Conservation (phyloP, 1,140 invertebrate species). For the Trinorchestia longiramus region DNA sequence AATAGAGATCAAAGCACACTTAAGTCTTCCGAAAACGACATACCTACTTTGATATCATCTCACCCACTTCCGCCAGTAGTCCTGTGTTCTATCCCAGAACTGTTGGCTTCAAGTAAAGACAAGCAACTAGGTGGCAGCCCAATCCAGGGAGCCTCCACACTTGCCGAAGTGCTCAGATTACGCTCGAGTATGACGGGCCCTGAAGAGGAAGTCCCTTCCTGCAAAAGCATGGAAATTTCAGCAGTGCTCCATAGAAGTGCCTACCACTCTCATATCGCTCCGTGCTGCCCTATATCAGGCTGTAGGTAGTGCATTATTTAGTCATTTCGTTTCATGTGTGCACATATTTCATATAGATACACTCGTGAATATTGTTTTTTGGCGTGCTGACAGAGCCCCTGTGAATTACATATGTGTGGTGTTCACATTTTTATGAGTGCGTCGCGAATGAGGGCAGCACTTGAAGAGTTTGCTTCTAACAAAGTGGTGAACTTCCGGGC, state of each 20-base stretch:
- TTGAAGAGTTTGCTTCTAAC: background rate
- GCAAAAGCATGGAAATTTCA: background rate
- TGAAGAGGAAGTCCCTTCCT: background rate
- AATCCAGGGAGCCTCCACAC: background rate
- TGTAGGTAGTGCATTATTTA: constrained; percentile 9
- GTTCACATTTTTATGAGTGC: background rate
- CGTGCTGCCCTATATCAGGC: background rate
- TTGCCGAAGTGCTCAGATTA: background rate
- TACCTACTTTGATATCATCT: background rate
- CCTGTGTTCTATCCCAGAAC: background rate
- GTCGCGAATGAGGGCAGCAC: too few species aligned
- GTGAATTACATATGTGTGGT: background rate
- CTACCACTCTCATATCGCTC: background rate
- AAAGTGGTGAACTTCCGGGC: too few species aligned
- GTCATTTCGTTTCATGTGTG: background rate
- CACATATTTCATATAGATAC: background rate
- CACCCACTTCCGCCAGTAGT: background rate
- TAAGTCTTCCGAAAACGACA: background rate
- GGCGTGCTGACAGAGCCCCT: background rate
- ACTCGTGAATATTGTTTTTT: background rate
- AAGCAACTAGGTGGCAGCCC: background rate
- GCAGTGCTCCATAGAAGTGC: background rate
- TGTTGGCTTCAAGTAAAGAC: background rate
- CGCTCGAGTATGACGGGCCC: background rate
- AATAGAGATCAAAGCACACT: background rate